A percentile compares a stretch with the other conserved stretches of the same genome.
phyloP scores from a whole-genome alignment of 2,888 invertebrate species.

The Campaea margaritaria region DNA sequence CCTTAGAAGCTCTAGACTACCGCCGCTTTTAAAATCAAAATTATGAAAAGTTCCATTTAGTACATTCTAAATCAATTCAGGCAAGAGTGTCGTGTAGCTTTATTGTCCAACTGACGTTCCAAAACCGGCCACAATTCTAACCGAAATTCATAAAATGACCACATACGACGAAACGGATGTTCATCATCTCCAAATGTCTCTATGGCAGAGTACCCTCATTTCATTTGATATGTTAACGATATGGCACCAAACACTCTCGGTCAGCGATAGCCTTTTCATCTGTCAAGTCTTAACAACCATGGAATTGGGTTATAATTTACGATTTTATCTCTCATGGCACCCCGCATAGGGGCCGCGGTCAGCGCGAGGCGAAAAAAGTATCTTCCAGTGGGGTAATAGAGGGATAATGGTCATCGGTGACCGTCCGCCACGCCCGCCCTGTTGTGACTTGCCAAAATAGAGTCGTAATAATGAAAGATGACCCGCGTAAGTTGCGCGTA shows the following conservation, averaged over 20 bases:
- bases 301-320: slow-evolving; percentile 85
- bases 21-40: no score
- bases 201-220: slow-evolving; percentile 72
- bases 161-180: slow-evolving; percentile 59
- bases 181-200: slow-evolving; percentile 72
- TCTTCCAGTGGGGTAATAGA: slow-evolving; percentile 60
- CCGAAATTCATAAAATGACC: slow-evolving; percentile 48
- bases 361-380: slow-evolving; percentile 74
- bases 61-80: slow-evolving; percentile 19
- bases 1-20: no score
- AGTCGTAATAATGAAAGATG: slow-evolving; percentile 82
- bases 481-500: slow-evolving; percentile 76
- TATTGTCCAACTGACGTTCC: slow-evolving; percentile 39
- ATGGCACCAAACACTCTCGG: slow-evolving; percentile 66
- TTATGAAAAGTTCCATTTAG: slow-evolving; percentile 11
- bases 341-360: slow-evolving; percentile 82
- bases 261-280: slow-evolving; percentile 82
- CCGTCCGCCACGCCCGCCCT: slow-evolving; percentile 75
- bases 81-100: slow-evolving; percentile 30
- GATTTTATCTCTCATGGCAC: slow-evolving; percentile 80
- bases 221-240: slow-evolving; percentile 79
- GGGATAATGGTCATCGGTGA: slow-evolving; percentile 72
- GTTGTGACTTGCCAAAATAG: slow-evolving; percentile 83
- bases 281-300: slow-evolving; percentile 82
- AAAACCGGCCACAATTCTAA: slow-evolving; percentile 40